A percentile compares a stretch with the other conserved stretches of the same genome.
phyloP scores from a whole-genome alignment of 2,797 vertebrate genomes.

The Propithecus deckenii region DNA sequence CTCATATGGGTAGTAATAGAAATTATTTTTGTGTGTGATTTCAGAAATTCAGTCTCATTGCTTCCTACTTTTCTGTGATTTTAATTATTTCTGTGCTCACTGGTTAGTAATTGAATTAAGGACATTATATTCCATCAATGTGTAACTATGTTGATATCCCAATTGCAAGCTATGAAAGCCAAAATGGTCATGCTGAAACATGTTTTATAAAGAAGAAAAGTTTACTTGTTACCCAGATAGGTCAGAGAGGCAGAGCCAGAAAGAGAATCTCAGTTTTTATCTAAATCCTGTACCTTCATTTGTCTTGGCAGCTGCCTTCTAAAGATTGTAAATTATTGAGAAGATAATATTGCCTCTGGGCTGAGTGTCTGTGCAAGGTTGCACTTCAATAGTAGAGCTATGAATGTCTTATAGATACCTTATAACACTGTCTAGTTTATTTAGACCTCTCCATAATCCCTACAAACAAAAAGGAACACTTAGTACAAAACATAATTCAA shows the following conservation, averaged over 20 bases:
- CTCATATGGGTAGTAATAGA: background rate
- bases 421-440: background rate
- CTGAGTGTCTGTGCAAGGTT: background rate
- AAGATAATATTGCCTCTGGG: background rate
- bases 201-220: background rate
- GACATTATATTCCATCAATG: background rate
- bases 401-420: background rate
- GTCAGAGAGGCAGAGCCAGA: slow-evolving; percentile 14
- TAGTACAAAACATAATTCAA: background rate
- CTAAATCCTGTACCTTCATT: slow-evolving; percentile 11
- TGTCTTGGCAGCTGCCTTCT: background rate
- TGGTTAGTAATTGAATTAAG: background rate
- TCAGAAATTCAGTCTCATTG: background rate
- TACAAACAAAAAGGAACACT: background rate
- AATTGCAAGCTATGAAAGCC: background rate
- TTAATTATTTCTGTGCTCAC: slow-evolving; percentile 16
- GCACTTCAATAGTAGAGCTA: background rate
- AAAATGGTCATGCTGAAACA: background rate
- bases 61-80: background rate
- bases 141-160: background rate
- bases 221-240: background rate
- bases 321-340: background rate
- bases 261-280: slow-evolving; percentile 24
- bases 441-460: background rate
- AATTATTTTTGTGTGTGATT: background rate